phyloP scores from a whole-genome alignment of 2,888 invertebrate species.

The Laothoe populi region DNA sequence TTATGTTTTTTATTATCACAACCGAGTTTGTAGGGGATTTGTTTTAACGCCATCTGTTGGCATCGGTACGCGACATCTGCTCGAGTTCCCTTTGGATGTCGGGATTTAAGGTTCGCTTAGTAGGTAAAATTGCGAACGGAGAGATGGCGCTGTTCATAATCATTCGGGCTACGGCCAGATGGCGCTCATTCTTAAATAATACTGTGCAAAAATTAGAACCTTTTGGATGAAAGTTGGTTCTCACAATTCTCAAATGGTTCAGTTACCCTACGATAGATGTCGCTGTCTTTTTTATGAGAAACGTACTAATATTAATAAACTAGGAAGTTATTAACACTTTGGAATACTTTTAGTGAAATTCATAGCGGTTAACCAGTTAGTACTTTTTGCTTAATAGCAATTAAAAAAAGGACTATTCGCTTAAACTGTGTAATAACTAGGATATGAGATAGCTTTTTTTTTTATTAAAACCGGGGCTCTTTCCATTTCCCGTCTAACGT shows the following conservation, averaged over 20 bases:
- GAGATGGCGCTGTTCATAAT: slow-evolving; percentile 45
- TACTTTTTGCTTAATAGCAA: not conserved
- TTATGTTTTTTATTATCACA: slow-evolving; percentile 51
- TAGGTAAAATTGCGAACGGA: slow-evolving; percentile 1
- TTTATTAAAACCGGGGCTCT: slow-evolving; percentile 15
- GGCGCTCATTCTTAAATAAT: slow-evolving; percentile 29
- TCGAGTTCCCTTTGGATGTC: slow-evolving; percentile 42
- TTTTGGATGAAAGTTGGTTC: not conserved
- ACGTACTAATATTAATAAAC: not conserved
- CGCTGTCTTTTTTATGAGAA: slow-evolving; percentile 30
- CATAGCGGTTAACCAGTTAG: not conserved
- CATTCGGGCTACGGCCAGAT: slow-evolving; percentile 22
- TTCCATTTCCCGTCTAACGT: slow-evolving; percentile 37
- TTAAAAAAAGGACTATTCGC: not conserved
- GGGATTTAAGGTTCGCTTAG: slow-evolving; percentile 25
- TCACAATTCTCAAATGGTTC: slow-evolving; percentile 30
- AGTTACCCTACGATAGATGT: slow-evolving; percentile 51
- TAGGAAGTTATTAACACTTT: not conserved
- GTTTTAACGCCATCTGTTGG: slow-evolving; percentile 65
- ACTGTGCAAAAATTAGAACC: not conserved
- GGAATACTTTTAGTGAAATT: not conserved
- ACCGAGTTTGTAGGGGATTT: slow-evolving; percentile 44
- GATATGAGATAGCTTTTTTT: slow-evolving; percentile 16
- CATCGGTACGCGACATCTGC: slow-evolving; percentile 35
- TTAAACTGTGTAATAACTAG: slow-evolving; percentile 11